Evolutionary conservation across 2,113 vertebrate species (phyloP), one percentile per base, ranked within the genome.

Genomic region (Ciconia maguari): DNA sequence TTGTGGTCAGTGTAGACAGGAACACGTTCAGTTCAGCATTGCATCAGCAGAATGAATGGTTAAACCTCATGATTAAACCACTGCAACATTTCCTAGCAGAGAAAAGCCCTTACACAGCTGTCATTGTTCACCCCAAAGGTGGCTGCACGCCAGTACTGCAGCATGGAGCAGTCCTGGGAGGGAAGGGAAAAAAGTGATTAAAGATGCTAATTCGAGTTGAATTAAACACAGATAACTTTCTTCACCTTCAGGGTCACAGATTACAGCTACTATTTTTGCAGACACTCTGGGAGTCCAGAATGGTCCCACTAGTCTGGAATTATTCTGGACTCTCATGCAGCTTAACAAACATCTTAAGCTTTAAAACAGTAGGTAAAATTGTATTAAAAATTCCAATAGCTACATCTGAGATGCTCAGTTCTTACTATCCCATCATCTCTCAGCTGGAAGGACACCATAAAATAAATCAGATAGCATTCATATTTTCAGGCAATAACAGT

Each of bases 31-130:
- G 46, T 41, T 90, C 84, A 74, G 87, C 44, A 1, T 36, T 80
- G 89, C 91, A 90, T 96, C 93, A 96, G 93, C 93, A 92, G 83
- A 88, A 83, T 6, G 66, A 88, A 86, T 76, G 74, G 81, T 76
- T 91, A 62, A 95, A 55, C 61, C 77, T 87, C 93, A 85, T 1
- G 22, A 42, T 62, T 4, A 66, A 90, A 90, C 82, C 71, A 25
- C 16, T 26, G 49, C 49, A 60, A 52, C 42, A 32, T 58, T 69
- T 83, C 75, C 87, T 89, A 79, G 36, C 58, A 79, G 58, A 86
- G 87, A 12, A 65, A 80, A 94, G 16, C 25, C 88, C 71, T 83
- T 14, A 38, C 62, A 69, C 64, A 54, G 87, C 62, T 80, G 75
- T 41, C 90, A 57, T 30, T 79, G 82, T 30, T 87, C 78, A 69